Evolutionary conservation across 2,888 invertebrate genomes (phyloP).

Genomic region (Gymnocheta viridis): DNA sequence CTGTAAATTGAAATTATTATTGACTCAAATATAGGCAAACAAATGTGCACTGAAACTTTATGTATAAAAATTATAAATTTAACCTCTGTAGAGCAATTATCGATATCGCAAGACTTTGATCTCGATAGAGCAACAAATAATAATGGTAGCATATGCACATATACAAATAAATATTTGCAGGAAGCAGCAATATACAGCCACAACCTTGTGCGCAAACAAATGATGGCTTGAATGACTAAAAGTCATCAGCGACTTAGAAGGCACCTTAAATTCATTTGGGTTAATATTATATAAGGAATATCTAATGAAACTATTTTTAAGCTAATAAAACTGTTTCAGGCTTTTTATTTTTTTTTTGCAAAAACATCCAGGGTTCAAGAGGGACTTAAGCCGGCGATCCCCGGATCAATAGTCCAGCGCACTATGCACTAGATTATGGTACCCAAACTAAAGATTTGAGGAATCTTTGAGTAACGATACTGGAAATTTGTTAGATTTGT

Average conservation of each 20-base stretch:
- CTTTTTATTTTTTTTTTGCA: too few relatives aligned
- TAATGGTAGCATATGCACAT: slow-evolving; percentile 60
- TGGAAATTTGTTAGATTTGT: too few relatives aligned
- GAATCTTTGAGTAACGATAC: too few relatives aligned
- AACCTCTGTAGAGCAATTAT: slow-evolving; percentile 71
- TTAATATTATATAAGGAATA: too few relatives aligned
- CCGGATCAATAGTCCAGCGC: too few relatives aligned
- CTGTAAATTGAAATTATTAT: slow-evolving; percentile 70
- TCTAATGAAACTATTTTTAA: too few relatives aligned
- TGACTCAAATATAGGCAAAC: slow-evolving; percentile 65
- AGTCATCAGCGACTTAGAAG: background rate
- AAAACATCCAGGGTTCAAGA: too few relatives aligned
- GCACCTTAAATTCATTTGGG: background rate
- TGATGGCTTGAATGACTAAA: background rate
- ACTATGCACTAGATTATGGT: too few relatives aligned
- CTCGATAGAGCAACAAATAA: slow-evolving; percentile 69
- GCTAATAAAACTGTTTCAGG: too few relatives aligned
- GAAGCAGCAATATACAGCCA: background rate
- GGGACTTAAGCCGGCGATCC: too few relatives aligned
- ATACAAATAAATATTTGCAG: slow-evolving; percentile 38
- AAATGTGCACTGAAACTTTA: slow-evolving; percentile 29
- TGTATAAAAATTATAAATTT: slow-evolving; percentile 66
- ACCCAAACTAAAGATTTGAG: too few relatives aligned
- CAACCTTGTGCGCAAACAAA: slow-evolving; percentile 3
- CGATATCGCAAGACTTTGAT: slow-evolving; percentile 73